A percentile compares a stretch with the other conserved stretches of the same genome.
These are phyloP conservation scores for Synanthedon formicaeformis DNA, from an alignment of 2,888 invertebrate species.

Conservation along the genomic window DNA sequence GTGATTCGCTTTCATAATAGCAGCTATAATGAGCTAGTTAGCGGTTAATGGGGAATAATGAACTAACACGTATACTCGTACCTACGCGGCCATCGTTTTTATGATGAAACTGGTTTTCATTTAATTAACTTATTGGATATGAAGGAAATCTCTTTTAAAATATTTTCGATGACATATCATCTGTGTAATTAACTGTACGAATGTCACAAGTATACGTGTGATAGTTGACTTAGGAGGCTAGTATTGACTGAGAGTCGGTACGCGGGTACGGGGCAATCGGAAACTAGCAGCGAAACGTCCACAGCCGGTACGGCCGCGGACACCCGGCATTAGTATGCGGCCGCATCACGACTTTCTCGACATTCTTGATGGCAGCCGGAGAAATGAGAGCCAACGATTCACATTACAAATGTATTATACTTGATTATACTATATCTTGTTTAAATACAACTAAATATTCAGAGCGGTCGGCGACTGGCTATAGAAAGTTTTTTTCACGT, in stretches of 20 bases:
- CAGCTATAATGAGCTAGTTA: slow-evolving; percentile 6
- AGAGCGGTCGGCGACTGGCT: not conserved
- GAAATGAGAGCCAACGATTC: slow-evolving; percentile 58
- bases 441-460: not conserved
- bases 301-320: slow-evolving; percentile 7
- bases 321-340: slow-evolving; percentile 60
- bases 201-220: no score
- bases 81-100: not conserved
- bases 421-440: not conserved
- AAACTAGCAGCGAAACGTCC: slow-evolving; percentile 35
- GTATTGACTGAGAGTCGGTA: no score
- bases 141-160: no score
- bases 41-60: not conserved
- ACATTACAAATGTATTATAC: slow-evolving; percentile 8
- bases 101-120: not conserved
- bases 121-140: not conserved
- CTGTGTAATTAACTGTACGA: no score
- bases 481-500: slow-evolving; percentile 3
- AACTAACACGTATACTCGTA: not conserved
- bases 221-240: no score
- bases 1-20: slow-evolving; percentile 9
- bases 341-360: slow-evolving; percentile 67
- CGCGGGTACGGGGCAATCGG: slow-evolving; percentile 4
- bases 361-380: slow-evolving; percentile 61
- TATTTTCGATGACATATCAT: no score